Evolutionary conservation across 1,140 invertebrate species (phyloP), one percentile per base, ranked within the genome.

Genomic region (Drosophila orosa): DNA sequence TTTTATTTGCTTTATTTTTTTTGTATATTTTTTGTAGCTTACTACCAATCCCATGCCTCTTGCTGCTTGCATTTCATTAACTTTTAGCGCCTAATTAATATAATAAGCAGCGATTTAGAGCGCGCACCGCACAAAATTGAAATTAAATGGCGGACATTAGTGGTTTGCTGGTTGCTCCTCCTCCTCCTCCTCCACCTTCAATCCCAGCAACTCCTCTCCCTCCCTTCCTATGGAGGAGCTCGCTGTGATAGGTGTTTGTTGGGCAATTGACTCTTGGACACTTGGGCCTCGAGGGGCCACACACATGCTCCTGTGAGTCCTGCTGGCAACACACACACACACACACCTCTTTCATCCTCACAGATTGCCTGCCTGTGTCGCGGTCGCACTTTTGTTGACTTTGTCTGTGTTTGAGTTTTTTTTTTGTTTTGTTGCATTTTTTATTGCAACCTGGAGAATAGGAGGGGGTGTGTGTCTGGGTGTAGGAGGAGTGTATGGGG

Each of bases 91-190:
- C 81, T 77, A 87, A 87, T 87, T 82, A 80, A 87, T 87, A 87
- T 80, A 80, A 87, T 87, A 87, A 87, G 79, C 83, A 77, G 61
- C 79, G 67, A 87, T 87, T 87, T 87, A 71, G 84, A 71, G 68
- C 65, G 65, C 65, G 13, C 47, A 48, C 40, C 56, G 72, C 67
- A 74, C 76, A 83, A 87, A 87, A 87, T 87, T 89, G 84, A 89
- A 89, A 87, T 89, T 87, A 87, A 87, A 89, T 89, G 54, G 65
- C 45, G 45, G 24, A 63, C 56, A 83, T 89, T 87, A 87, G 79
- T 77, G 83, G 83, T 87, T 87, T 82, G 40, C 24, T 5, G n/a
- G n/a, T n/a, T n/a, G n/a, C n/a, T n/a, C n/a, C n/a, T n/a, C n/a
- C n/a, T n/a, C n/a, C n/a, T n/a, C n/a, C n/a, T n/a, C n/a, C n/a